These are phyloP conservation scores for Scylla paramamosain DNA, from an alignment of 1,140 invertebrate genomes.

Conservation along the genomic window DNA sequence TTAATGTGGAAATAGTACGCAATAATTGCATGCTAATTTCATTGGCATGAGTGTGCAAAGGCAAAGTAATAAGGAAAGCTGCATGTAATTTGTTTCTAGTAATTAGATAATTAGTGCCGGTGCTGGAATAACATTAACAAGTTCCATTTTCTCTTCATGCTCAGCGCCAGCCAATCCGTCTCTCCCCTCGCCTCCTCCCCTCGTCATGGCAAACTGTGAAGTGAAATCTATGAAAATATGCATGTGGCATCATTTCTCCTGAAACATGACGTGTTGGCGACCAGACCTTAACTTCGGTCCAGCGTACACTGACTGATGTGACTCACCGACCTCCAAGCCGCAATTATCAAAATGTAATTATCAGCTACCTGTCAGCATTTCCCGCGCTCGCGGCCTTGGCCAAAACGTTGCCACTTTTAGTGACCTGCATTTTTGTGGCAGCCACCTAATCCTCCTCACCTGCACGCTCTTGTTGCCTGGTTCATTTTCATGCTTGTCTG, in stretches of 20 bases:
- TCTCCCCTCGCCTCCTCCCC: background rate
- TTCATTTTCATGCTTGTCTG: too few relatives aligned
- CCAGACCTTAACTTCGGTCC: background rate
- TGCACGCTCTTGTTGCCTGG: too few relatives aligned
- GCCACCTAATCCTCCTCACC: too few relatives aligned
- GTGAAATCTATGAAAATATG: background rate
- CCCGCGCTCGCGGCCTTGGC: background rate
- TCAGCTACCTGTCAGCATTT: background rate
- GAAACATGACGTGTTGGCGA: background rate
- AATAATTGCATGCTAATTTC: background rate
- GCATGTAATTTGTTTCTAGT: background rate
- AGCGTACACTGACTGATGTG: background rate
- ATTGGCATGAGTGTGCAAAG: background rate
- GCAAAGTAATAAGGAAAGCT: background rate
- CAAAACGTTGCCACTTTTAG: background rate
- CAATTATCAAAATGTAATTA: background rate
- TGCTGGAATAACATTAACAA: background rate
- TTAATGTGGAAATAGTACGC: background rate
- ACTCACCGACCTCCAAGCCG: background rate
- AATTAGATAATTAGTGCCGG: background rate
- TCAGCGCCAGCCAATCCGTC: background rate
- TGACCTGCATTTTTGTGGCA: background rate
- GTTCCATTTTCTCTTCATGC: background rate
- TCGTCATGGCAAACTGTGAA: background rate
- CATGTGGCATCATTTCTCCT: background rate